These are phyloP conservation scores for Daboia siamensis DNA, from an alignment of 2,113 vertebrate genomes.

Conservation along the genomic window DNA sequence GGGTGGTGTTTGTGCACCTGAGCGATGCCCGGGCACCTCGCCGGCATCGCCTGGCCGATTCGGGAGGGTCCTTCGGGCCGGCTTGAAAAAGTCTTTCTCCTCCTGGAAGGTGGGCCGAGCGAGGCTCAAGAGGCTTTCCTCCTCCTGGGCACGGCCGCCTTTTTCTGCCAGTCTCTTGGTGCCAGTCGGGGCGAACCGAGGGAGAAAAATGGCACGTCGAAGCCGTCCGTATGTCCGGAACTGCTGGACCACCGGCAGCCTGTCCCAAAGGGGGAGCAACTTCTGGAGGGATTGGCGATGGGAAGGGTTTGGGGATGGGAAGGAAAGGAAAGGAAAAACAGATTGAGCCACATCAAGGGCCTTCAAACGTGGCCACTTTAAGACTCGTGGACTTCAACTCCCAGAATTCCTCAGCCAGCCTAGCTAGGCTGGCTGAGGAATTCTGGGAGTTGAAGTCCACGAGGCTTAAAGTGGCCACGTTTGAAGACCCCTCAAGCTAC, in stretches of 20 bases:
- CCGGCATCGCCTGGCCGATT: rapidly evolving
- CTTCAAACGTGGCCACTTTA: no score
- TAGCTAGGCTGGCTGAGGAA: no score
- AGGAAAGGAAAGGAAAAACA: no score
- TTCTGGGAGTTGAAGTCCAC: no score
- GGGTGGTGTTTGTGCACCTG: rapidly evolving
- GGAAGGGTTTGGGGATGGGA: not conserved
- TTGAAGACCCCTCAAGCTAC: no score
- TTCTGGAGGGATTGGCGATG: not conserved
- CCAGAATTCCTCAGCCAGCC: no score
- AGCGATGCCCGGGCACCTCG: rapidly evolving
- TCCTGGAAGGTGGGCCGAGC: no score
- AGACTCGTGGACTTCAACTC: no score
- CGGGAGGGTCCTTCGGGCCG: rapidly evolving
- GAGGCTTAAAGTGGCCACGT: no score
- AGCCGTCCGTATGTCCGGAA: rapidly evolving
- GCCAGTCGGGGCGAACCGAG: not conserved
- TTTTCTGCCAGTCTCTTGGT: not conserved
- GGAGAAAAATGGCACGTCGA: not conserved
- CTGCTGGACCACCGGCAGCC: not conserved
- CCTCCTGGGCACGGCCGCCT: not conserved
- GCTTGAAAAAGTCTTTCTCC: not conserved
- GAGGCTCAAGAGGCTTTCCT: not conserved
- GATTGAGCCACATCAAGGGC: no score
- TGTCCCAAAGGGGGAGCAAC: no score